These are phyloP conservation scores for Atherix ibis DNA, from an alignment of 2,888 invertebrate genomes.

Conservation along the genomic window DNA sequence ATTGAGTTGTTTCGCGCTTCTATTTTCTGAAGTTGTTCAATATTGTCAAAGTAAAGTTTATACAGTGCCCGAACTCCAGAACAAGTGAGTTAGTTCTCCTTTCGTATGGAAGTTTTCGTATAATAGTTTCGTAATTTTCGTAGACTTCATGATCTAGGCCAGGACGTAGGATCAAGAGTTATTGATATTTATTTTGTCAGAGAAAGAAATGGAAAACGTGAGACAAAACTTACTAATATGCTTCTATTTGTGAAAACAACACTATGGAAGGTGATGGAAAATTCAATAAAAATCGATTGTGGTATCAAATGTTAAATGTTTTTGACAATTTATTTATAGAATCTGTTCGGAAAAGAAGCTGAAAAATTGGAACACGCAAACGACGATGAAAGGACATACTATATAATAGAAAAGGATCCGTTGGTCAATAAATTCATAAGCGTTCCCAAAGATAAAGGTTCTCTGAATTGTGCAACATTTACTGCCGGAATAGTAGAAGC, in stretches of 20 bases:
- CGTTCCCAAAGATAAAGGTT: conserved; percentile 94
- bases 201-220: conserved; percentile 85
- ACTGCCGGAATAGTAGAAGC: conserved; percentile 96
- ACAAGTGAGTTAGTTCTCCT: conserved; percentile 47
- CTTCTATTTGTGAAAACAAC: conserved; percentile 89
- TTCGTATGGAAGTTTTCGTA: no score
- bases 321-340: conserved; percentile 33
- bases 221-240: conserved; percentile 88
- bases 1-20: conserved; percentile 78
- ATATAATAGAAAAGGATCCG: conserved; percentile 96
- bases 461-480: conserved; percentile 95
- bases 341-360: conserved; percentile 93
- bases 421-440: conserved; percentile 94
- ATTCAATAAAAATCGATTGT: background rate
- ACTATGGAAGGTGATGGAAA: conserved; percentile 71
- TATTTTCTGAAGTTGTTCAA: conserved; percentile 96
- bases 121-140: conserved; percentile 7
- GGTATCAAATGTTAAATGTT: background rate
- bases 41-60: conserved; percentile 94
- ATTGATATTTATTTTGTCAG: conserved; percentile 88
- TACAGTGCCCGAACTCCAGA: conserved; percentile 88
- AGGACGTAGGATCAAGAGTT: conserved; percentile 84
- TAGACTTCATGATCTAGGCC: conserved; percentile 87
- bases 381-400: conserved; percentile 95
- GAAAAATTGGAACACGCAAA: conserved; percentile 97